These are phyloP conservation scores for Pygocentrus nattereri DNA, from an alignment of 2,797 vertebrate species.

Conservation along the genomic window DNA sequence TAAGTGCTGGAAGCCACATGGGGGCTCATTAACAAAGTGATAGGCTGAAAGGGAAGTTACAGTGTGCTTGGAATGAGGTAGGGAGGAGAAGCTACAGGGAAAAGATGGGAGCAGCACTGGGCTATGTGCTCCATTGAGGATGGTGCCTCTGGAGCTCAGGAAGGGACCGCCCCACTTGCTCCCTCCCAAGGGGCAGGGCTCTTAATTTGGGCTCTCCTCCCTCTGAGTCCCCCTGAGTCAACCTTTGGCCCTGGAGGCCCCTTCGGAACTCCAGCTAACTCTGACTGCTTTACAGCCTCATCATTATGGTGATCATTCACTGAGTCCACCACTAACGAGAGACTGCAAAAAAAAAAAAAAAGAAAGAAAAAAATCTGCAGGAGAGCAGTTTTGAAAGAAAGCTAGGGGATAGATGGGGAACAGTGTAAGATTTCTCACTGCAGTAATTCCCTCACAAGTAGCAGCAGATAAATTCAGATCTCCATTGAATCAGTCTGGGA, in stretches of 20 bases:
- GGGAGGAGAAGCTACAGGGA: constrained; percentile 48
- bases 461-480: constrained; percentile 55
- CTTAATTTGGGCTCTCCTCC: constrained; percentile 64
- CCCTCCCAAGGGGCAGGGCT: constrained; percentile 54
- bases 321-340: constrained; percentile 87
- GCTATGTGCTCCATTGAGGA: constrained; percentile 25
- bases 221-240: constrained; percentile 62
- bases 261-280: constrained; percentile 76
- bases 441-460: constrained; percentile 47
- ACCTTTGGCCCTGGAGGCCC: constrained; percentile 64
- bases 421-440: constrained; percentile 20
- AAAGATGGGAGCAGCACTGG: constrained; percentile 17
- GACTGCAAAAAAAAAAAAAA: constrained; percentile 69
- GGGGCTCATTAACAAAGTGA: constrained; percentile 79
- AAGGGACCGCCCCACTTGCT: constrained; percentile 58
- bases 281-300: constrained; percentile 81
- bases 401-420: constrained; percentile 59
- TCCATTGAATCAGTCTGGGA: constrained; percentile 29
- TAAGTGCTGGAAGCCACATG: constrained; percentile 71
- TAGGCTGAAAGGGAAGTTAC: constrained; percentile 64
- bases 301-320: constrained; percentile 84
- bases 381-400: constrained; percentile 65
- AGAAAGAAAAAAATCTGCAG: constrained; percentile 62
- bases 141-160: constrained; percentile 37
- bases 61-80: constrained; percentile 53